A percentile compares a stretch with the other conserved stretches of the same genome.
Evolutionary conservation across 2,797 vertebrate species (phyloP).

Genomic region (Falco biarmicus): DNA sequence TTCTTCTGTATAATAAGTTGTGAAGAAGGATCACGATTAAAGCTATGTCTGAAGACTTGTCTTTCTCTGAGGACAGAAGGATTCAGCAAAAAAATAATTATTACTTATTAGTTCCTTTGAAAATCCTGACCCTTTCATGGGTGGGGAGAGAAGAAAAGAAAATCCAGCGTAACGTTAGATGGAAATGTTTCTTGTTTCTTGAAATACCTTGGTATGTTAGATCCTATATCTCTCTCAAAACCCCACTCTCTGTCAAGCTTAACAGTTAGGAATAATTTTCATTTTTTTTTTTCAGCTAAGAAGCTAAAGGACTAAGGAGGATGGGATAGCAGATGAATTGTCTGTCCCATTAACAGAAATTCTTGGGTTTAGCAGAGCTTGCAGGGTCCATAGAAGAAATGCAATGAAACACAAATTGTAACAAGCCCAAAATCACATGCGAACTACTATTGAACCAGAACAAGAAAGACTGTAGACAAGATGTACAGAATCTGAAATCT

Average conservation of each 20-base stretch:
- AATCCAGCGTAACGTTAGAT: not conserved
- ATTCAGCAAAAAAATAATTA: not conserved
- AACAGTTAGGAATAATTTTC: not conserved
- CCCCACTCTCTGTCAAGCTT: not conserved
- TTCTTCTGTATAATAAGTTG: not conserved
- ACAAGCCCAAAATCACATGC: not conserved
- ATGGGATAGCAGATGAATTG: not conserved
- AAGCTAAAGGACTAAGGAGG: not conserved
- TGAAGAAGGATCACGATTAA: not conserved
- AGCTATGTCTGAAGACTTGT: not conserved
- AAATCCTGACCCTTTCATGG: not conserved
- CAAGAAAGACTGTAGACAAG: not conserved
- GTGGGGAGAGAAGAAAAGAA: not conserved
- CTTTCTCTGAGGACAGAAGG: not conserved
- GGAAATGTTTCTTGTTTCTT: slow-evolving; percentile 20
- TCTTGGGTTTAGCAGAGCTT: not conserved
- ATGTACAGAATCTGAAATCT: not conserved
- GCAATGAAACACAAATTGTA: not conserved
- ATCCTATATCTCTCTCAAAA: not conserved
- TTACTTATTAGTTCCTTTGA: not conserved
- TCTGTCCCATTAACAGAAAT: not conserved
- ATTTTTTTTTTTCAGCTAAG: not conserved
- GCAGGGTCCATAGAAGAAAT: not conserved
- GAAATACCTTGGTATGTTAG: not conserved
- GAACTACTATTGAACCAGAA: slow-evolving; percentile 1